These are phyloP conservation scores for Calyptommatus sinebrachiatus DNA, from an alignment of 2,113 vertebrate species.

Conservation along the genomic window DNA sequence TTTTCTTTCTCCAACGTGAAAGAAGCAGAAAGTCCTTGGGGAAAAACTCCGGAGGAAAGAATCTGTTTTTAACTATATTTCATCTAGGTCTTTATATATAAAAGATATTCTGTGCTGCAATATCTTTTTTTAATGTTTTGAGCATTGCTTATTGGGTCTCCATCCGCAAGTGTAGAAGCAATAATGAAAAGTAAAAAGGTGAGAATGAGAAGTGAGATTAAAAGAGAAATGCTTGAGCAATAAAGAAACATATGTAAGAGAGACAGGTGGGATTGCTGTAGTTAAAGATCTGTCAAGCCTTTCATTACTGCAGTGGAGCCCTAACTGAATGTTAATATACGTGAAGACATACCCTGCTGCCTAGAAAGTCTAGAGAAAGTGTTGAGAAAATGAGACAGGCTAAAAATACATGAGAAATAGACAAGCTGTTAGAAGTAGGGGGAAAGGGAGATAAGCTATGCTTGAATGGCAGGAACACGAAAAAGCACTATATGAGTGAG, in stretches of 20 bases:
- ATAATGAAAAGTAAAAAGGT: slow-evolving; percentile 40
- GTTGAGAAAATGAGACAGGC: slow-evolving; percentile 32
- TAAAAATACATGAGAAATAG: slow-evolving; percentile 28
- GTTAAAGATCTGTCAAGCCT: slow-evolving; percentile 29
- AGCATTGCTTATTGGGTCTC: slow-evolving; percentile 20
- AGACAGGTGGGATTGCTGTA: neutral
- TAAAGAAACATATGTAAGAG: slow-evolving; percentile 37
- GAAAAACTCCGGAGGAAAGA: neutral
- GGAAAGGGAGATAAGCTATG: slow-evolving; percentile 7
- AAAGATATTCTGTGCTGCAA: slow-evolving; percentile 8
- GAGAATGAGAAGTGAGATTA: slow-evolving; percentile 37
- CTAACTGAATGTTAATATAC: slow-evolving; percentile 27
- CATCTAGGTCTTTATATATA: neutral
- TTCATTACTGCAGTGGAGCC: neutral
- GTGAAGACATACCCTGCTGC: slow-evolving; percentile 20
- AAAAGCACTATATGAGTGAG: slow-evolving; percentile 22
- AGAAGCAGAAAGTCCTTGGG: neutral
- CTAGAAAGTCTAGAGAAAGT: slow-evolving; percentile 15
- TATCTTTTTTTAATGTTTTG: neutral
- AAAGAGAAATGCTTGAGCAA: slow-evolving; percentile 41
- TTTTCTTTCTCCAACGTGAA: neutral
- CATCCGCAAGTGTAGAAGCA: slow-evolving; percentile 11
- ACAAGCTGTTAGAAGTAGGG: neutral
- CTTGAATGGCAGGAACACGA: slow-evolving; percentile 5
- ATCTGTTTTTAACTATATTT: slow-evolving; percentile 10